phyloP scores from a whole-genome alignment of 2,888 invertebrate species.

The Palloptera scutellata region DNA sequence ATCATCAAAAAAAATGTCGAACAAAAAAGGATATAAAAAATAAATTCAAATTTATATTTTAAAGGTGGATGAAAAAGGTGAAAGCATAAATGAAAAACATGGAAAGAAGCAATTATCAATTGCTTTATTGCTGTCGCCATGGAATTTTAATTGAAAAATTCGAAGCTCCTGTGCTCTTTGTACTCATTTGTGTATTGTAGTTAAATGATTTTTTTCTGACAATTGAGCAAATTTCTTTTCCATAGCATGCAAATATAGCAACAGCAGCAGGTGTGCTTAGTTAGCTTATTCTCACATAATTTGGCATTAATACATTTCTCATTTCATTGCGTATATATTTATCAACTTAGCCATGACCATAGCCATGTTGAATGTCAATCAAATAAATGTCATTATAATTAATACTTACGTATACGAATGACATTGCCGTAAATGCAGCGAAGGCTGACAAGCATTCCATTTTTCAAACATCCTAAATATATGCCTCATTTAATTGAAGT shows the following conservation, averaged over 20 bases:
- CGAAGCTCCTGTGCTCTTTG: not conserved
- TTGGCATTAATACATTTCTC: constrained; percentile 29
- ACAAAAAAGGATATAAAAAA: not conserved
- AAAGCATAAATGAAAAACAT: too few relatives aligned
- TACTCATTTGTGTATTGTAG: too few relatives aligned
- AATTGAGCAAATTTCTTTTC: not conserved
- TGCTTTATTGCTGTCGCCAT: constrained; percentile 18
- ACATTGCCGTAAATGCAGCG: too few relatives aligned
- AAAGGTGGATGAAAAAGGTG: too few relatives aligned
- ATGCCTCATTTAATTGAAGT: too few relatives aligned
- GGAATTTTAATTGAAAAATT: constrained; percentile 24
- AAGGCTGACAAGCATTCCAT: too few relatives aligned
- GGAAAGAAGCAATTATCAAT: not conserved
- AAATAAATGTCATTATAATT: too few relatives aligned
- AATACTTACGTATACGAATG: too few relatives aligned
- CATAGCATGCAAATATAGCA: too few relatives aligned
- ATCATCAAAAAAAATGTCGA: not conserved
- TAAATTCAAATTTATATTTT: not conserved
- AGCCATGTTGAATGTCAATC: too few relatives aligned
- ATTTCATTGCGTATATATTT: not conserved
- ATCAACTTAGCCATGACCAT: too few relatives aligned
- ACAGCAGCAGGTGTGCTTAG: constrained; percentile 5
- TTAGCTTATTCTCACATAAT: constrained; percentile 14
- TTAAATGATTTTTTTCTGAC: not conserved
- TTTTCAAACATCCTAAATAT: too few relatives aligned